phyloP scores from a whole-genome alignment of 2,797 vertebrate species.

The Otolemur crassicaudatus region DNA sequence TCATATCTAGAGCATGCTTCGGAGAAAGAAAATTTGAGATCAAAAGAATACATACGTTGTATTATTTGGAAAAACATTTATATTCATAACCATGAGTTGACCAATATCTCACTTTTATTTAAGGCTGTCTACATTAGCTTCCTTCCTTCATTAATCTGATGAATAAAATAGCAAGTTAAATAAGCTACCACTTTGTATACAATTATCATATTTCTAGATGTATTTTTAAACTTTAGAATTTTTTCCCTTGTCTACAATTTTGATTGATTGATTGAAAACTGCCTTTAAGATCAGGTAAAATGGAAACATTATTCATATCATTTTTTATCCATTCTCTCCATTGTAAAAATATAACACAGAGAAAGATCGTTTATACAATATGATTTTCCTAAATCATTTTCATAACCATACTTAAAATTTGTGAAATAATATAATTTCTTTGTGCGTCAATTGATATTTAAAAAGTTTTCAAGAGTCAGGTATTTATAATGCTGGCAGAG shows the following conservation, averaged over 20 bases:
- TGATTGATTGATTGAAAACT: neutral
- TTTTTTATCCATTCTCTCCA: neutral
- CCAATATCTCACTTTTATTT: neutral
- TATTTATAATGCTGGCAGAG: constrained; percentile 30
- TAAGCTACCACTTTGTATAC: neutral
- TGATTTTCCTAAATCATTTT: constrained; percentile 40
- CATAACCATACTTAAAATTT: constrained; percentile 17
- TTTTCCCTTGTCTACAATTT: neutral
- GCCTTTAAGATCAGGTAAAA: neutral
- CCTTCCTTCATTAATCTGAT: neutral
- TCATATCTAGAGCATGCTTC: neutral
- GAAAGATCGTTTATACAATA: neutral
- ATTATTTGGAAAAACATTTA: neutral
- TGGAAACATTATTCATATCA: neutral
- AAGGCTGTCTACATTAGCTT: neutral
- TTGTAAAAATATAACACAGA: neutral
- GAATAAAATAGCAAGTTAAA: neutral
- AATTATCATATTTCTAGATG: neutral
- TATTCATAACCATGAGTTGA: neutral
- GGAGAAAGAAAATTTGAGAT: neutral
- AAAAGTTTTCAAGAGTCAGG: neutral
- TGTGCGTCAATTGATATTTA: constrained; percentile 60
- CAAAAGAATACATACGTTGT: neutral
- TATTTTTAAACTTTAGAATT: neutral
- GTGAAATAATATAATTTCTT: constrained; percentile 35